Base-by-base conservation (phyloP, 2,113 vertebrate genomes). In the Pagrus major region DNA sequence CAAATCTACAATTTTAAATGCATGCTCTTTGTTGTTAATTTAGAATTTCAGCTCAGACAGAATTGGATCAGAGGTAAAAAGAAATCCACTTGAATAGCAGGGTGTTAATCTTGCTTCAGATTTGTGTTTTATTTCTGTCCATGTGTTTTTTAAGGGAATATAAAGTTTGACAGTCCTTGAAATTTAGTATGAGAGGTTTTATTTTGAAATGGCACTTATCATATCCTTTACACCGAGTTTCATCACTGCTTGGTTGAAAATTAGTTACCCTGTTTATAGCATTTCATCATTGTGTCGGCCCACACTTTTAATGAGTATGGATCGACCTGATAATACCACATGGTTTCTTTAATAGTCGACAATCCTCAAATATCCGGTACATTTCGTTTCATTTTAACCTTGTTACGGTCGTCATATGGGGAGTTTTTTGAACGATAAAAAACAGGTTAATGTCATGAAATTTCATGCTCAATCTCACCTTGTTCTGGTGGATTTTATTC, bases 401-500 rank as follows among this genome's bases (percentile, higher is more conserved):
- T 23, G 27, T 68, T 31, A 47, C 29, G 16, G 5, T 37, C n/a
- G 37, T 25, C 3, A 1, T 59, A 64, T 15, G 55, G 37, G 0
- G 7, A 44, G 42, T 67, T 64, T 42, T 55, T 76, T 16, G 63
- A 79, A 70, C n/a, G 21, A 42, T 35, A 3, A 41, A 66, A 69
- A 72, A 70, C 9, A 35, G 59, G 68, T 71, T 69, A 60, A 59
- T 82, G 76, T 82, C 81, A 70, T 86, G 69, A 83, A 88, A 86
- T 90, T 83, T 86, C 85, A 87, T 79, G 90, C 86, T 68, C 59
- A 77, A 71, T 90, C 83, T 87, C 80, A 81, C 84, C 90, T 84
- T 90, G 84, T 89, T 80, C 76, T 74, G 58, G 81, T 78, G 76
- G 60, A 84, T 90, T 93, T 89, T 85, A 90, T 90, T 81, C 71